Base-by-base conservation (phyloP, 2,113 vertebrate species). In the Xiphophorus maculatus region DNA sequence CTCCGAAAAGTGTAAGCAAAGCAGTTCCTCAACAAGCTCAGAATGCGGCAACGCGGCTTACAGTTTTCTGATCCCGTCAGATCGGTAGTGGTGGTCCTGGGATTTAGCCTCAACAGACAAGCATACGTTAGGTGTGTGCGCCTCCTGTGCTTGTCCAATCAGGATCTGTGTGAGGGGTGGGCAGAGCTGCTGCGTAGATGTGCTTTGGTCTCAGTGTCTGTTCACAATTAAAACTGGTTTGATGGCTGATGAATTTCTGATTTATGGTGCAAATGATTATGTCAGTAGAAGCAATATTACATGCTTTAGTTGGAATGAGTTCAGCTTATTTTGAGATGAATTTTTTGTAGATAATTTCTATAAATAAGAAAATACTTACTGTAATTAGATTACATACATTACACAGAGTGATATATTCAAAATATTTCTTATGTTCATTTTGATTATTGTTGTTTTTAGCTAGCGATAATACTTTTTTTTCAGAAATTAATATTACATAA, bases 161-260 rank as follows among this genome's bases (percentile, higher is more conserved):
- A 83, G 84, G 54, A 87, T 73, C 84, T 85, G 79, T 88, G 87
- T 73, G 65, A 81, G 80, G 85, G 84, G 85, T 89, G 90, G 83
- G 89, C 77, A 76, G 76, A 86, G 89, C 78, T 87, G 82, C 76
- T 88, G 88, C n/a, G 13, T 90, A 88, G 84, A 74, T 77, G 48
- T 68, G 76, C 54, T 67, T 79, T 72, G 67, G 76, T 79, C 63
- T 77, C 29, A 0, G 3, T 81, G 69, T 77, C 73, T 76, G 64
- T 71, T 77, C 71, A 14, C 8, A 4, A 30, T 66, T 66, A 67
- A 71, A 76, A 32, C 35, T 27, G 29, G 7, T 73, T 1, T 32
- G 64, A 63, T 77, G 19, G 22, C 25, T 69, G 48, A 40, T 58
- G 12, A 79, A 5, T 40, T 0, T 66, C 69, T 64, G 5, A 66